Conservation (phyloP, 2,797 vertebrate species). For the Enteromius afrohamiltoni region DNA sequence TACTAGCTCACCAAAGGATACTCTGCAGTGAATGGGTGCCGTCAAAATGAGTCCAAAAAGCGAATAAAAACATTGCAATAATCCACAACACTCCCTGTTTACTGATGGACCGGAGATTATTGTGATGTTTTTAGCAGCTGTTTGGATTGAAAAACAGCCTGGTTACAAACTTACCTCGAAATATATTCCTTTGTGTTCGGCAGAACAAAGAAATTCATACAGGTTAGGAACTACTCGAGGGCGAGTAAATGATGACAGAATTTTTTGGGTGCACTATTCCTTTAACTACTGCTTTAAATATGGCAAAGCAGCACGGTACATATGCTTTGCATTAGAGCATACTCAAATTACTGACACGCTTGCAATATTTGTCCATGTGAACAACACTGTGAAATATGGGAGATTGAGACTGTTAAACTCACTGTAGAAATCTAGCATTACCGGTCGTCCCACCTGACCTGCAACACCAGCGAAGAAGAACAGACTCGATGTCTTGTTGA, state of each 20-base stretch:
- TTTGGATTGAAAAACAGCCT: not conserved
- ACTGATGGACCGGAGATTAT: not conserved
- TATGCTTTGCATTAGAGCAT: not conserved
- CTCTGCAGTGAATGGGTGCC: not conserved
- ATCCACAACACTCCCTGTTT: not conserved
- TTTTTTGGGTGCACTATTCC: too few relatives aligned
- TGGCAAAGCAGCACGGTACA: not conserved
- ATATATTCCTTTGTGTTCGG: too few relatives aligned
- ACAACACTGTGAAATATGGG: constrained; percentile 3
- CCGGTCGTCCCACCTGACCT: constrained; percentile 5
- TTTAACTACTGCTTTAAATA: not conserved
- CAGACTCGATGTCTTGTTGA: constrained; percentile 23
- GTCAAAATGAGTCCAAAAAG: not conserved
- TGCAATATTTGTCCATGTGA: not conserved
- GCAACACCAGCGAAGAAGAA: constrained; percentile 23
- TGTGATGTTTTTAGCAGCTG: not conserved
- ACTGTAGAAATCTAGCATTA: constrained; percentile 1
- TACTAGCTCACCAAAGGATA: not conserved
- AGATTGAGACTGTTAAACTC: constrained; percentile 6
- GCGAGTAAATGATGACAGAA: too few relatives aligned
- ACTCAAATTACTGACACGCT: not conserved
- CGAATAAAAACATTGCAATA: not conserved
- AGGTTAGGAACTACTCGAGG: too few relatives aligned
- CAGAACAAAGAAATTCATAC: too few relatives aligned
- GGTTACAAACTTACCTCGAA: too few relatives aligned